Evolutionary conservation across 2,797 vertebrate genomes (phyloP).

Genomic region (Pseudocheirus occidentalis): DNA sequence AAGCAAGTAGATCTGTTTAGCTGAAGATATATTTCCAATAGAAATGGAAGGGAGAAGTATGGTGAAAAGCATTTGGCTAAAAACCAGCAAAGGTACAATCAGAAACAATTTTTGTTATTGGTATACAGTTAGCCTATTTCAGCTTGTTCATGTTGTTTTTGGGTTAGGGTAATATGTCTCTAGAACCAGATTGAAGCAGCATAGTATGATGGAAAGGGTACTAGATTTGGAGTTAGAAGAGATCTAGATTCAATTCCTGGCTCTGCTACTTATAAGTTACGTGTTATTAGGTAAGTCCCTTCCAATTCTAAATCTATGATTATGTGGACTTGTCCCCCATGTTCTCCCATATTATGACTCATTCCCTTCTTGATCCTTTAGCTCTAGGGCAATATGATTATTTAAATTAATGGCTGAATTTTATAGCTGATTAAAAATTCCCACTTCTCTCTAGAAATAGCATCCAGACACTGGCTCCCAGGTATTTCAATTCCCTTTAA

Average conservation of each 20-base stretch:
- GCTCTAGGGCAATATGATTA: neutral
- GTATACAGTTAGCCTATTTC: neutral
- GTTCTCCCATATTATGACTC: neutral
- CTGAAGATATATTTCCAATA: neutral
- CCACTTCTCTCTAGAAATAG: neutral
- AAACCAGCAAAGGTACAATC: neutral
- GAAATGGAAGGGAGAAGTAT: neutral
- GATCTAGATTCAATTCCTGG: neutral
- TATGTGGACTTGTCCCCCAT: neutral
- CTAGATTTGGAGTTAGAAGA: neutral
- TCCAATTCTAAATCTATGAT: neutral
- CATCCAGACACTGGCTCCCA: neutral
- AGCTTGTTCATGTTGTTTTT: neutral
- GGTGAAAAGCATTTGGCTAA: neutral
- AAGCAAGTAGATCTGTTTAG: neutral
- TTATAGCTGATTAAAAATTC: neutral
- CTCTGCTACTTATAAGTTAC: neutral
- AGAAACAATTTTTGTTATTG: neutral
- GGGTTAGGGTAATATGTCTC: neutral
- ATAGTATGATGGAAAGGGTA: neutral
- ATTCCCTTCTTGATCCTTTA: neutral
- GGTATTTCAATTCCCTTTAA: neutral
- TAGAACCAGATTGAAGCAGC: neutral
- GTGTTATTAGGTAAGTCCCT: neutral
- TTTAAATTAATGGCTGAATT: neutral